Base-by-base conservation (phyloP, 2,888 invertebrate species). In the Caenorhabditis macrosperma region DNA sequence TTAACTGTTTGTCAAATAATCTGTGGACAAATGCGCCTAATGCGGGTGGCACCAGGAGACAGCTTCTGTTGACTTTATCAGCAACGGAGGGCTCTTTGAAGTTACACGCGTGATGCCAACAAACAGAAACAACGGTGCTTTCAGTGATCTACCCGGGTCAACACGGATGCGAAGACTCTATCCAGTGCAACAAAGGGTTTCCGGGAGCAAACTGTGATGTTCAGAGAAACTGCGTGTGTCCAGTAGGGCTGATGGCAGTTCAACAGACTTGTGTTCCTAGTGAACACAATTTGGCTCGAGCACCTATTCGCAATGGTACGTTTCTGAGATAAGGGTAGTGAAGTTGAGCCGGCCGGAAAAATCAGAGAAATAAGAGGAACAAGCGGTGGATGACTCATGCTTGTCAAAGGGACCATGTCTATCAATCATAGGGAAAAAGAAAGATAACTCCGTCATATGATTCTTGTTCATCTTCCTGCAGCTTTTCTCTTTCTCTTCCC, bases 111-210 rank as follows among this genome's bases (percentile, higher is more conserved):
- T 30, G 38, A 24, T 44, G 50, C 55, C n/a, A 41, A 50, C 30
- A n/a, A 66, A 26, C 24, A 5, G 24, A 44, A 9, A 9, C 30
- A 26, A 38, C 38, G 15, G 7, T 22, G 35, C 54, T 81, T 86
- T 72, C 75, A 89, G 88, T 85, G 1, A 82, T 89, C 24, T 87
- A 87, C 66, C 89, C 89, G 9, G 89, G 89, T 7, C 84, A 87
- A 50, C 79, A 74, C 59, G 89, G 89, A 30, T 89, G 89, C 75
- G 84, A 86, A 38, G 89, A 89, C 61, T 66, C 82, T 9, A 77
- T 86, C 9, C 89, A 89, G 64, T 89, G 89, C 67, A 81, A 81
- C 54, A 82, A 84, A 50, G 86, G 85, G 12, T 89, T 85, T 59
- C 88, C 89, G 5, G 89, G 87, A 12, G 83, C 88, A 7, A 79